These are phyloP conservation scores for Heliconius hewitsoni DNA, from an alignment of 1,140 invertebrate species.

Conservation along the genomic window DNA sequence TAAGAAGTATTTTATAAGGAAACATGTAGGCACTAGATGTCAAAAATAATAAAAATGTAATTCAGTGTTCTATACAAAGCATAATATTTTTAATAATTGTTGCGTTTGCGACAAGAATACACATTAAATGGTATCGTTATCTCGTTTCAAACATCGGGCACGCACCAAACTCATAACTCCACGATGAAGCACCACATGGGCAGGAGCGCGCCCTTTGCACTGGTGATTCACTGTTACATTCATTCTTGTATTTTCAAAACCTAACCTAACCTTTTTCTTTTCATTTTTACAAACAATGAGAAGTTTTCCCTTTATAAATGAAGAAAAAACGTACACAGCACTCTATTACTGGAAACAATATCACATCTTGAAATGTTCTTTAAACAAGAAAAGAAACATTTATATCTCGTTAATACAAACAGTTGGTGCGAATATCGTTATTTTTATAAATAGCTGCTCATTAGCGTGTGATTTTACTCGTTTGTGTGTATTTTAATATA, in stretches of 20 bases:
- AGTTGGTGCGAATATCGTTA: conserved; percentile 10
- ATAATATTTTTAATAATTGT: conserved; percentile 51
- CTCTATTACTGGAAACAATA: conserved; percentile 10
- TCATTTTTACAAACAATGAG: conserved; percentile 3
- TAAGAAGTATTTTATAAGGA: no score
- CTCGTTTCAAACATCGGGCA: conserved; percentile 63
- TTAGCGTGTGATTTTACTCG: background rate
- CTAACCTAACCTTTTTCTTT: conserved; percentile 19
- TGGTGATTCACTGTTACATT: conserved; percentile 53
- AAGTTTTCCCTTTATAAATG: conserved; percentile 5
- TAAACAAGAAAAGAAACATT: conserved; percentile 20
- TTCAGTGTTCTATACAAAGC: background rate
- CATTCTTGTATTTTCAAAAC: conserved; percentile 29
- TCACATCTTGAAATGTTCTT: conserved; percentile 6
- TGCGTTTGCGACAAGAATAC: conserved; percentile 54
- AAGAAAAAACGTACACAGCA: conserved; percentile 8
- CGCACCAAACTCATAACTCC: conserved; percentile 66
- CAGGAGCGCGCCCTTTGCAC: conserved; percentile 51
- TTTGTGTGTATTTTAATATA: background rate
- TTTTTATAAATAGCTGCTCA: background rate
- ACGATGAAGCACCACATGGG: conserved; percentile 58
- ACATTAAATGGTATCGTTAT: conserved; percentile 60
- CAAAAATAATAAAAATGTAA: no score
- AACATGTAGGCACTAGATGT: no score
- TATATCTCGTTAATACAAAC: conserved; percentile 21